Conservation (phyloP, 2,888 invertebrate species). For the Platycheirus albimanus region DNA sequence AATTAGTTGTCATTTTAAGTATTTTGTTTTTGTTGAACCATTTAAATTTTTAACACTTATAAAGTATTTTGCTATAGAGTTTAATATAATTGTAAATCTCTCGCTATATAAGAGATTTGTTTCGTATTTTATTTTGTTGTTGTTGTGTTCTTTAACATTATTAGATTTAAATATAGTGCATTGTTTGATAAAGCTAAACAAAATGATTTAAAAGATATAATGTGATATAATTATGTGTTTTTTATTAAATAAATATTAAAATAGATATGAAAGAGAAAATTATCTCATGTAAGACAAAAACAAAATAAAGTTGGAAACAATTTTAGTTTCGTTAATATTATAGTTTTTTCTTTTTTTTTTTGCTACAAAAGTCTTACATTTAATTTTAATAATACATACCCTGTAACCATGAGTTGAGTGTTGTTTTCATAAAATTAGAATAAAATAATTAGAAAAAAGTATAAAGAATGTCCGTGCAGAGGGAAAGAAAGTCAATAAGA, state of each 20-base stretch:
- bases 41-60: conserved; percentile 62
- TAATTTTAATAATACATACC: conserved; percentile 59
- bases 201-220: background rate
- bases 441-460: too few relatives aligned
- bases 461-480: too few relatives aligned
- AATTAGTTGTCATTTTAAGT: conserved; percentile 28
- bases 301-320: background rate
- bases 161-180: conserved; percentile 57
- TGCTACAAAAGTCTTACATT: conserved; percentile 29
- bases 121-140: conserved; percentile 18
- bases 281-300: background rate
- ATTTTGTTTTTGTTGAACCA: conserved; percentile 33
- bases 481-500: too few relatives aligned
- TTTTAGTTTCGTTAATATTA: background rate
- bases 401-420: conserved; percentile 43
- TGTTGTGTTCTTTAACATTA: conserved; percentile 53
- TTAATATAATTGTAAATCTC: conserved; percentile 42
- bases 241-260: conserved; percentile 35
- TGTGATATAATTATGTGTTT: background rate
- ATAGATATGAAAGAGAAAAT: background rate
- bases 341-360: background rate
- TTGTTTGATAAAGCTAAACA: conserved; percentile 35
- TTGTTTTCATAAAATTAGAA: background rate
- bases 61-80: conserved; percentile 53
- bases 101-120: conserved; percentile 43